Evolutionary conservation across 2,888 invertebrate genomes (phyloP), one percentile per base, ranked within the genome.

Genomic region (Eupithecia subfuscata): DNA sequence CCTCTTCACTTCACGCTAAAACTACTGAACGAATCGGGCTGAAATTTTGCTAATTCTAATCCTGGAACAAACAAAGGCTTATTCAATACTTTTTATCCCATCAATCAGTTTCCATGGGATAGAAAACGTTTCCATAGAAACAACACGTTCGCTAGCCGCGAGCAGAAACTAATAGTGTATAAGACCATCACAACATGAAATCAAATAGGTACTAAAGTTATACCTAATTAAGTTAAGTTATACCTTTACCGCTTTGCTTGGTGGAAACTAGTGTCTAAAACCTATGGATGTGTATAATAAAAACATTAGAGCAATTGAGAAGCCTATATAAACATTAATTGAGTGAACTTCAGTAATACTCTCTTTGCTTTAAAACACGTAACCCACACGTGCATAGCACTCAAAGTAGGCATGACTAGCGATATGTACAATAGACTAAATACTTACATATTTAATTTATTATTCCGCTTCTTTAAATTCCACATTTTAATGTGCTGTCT

Each of bases 401-500:
- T 22, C 25, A 22, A 60, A 25, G 14, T 14, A 60, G 60, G 14
- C 60, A 60, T 60, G 60, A 60, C 60, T 6, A 60, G 22, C 60
- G 5, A 60, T 25, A 22, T 25, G 52, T 3, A 60, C 60, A 60
- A 56, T 52, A 52, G 11, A 60, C 60, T 60, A 60, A 22, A 60
- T 25, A 60, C 12, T 12, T 11, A 22, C 12, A 14, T 6, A 1
- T 25, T 18, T 63, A 45, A 69, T 68, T 75, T 45, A 71, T 74
- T 71, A 75, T 68, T 71, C 75, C 60, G 45, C 30, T 37, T 60
- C 18, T 22, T 14, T 16, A 60, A 70, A 52, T 52, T 72, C 56
- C 70, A 73, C 43, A 67, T 73, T 73, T 3, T 63, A 69, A 70
- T 37, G 67, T 76, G 67, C 12, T 60, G n/a, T 56, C 22, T 56